Conservation (phyloP, 2,113 vertebrate genomes). For the Pyxicephalus adspersus region DNA sequence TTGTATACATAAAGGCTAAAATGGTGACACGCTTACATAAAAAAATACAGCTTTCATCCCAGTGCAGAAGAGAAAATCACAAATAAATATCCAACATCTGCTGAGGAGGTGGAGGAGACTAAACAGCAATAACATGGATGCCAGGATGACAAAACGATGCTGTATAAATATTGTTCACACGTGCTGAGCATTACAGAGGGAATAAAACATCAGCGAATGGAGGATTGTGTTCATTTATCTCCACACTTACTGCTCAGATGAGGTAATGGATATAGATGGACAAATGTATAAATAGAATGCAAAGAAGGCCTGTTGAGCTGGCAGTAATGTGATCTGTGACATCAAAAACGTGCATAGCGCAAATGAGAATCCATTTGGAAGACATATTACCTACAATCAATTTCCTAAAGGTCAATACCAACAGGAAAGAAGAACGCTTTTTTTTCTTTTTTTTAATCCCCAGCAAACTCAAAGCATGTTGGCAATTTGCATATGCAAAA, state of each 20-base stretch:
- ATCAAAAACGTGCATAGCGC: conserved; percentile 50
- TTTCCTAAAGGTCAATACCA: conserved; percentile 52
- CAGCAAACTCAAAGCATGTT: conserved; percentile 35
- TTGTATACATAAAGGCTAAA: not conserved
- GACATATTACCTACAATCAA: conserved; percentile 51
- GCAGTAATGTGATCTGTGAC: conserved; percentile 56
- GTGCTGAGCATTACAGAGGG: not conserved
- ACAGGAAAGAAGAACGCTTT: conserved; percentile 7
- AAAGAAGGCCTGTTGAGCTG: conserved; percentile 42
- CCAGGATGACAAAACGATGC: conserved; percentile 37
- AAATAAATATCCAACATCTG: conserved; percentile 14
- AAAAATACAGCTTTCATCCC: conserved; percentile 6
- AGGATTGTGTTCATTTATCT: conserved; percentile 30
- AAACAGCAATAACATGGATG: conserved; percentile 30
- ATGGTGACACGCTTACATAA: not conserved
- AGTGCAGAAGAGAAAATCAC: not conserved
- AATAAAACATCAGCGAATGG: not conserved
- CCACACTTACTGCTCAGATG: not conserved
- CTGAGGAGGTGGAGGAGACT: conserved; percentile 7
- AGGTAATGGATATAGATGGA: conserved; percentile 45
- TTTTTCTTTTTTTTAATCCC: not conserved
- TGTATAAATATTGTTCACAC: conserved; percentile 32
- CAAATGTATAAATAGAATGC: conserved; percentile 45
- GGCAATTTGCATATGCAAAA: conserved; percentile 47
- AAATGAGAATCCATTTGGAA: conserved; percentile 55